Evolutionary conservation across 2,888 invertebrate species (phyloP).

Genomic region (Epirrhoe alternata): DNA sequence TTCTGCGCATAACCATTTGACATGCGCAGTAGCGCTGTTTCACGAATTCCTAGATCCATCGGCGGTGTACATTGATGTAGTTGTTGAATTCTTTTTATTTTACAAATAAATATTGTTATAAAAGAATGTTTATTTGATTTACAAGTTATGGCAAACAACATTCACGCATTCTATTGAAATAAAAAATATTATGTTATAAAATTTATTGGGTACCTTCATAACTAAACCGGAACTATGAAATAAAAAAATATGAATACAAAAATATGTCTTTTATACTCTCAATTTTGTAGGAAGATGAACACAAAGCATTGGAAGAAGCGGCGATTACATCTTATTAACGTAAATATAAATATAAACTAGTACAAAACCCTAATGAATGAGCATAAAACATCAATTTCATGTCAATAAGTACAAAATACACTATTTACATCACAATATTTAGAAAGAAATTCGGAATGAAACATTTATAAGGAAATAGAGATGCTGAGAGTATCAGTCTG

Average conservation of each 20-base stretch:
- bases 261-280: slow-evolving; percentile 73
- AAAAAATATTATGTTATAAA: slow-evolving; percentile 66
- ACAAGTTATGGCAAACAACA: slow-evolving; percentile 14
- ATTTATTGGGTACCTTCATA: slow-evolving; percentile 73
- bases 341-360: slow-evolving; percentile 39
- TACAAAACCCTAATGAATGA: slow-evolving; percentile 44
- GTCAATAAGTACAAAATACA: slow-evolving; percentile 77
- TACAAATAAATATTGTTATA: slow-evolving; percentile 61
- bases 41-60: too few species aligned
- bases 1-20: too few species aligned
- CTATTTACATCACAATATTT: slow-evolving; percentile 72
- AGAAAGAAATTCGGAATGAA: slow-evolving; percentile 65
- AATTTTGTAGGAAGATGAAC: slow-evolving; percentile 37
- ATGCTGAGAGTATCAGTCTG: slow-evolving; percentile 52
- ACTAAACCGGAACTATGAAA: slow-evolving; percentile 61
- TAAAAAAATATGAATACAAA: slow-evolving; percentile 73
- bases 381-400: slow-evolving; percentile 42
- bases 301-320: slow-evolving; percentile 43
- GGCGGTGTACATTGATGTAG: slow-evolving; percentile 41
- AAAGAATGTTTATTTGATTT: slow-evolving; percentile 36
- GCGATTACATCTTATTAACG: slow-evolving; percentile 42
- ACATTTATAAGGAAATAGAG: slow-evolving; percentile 46
- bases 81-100: slow-evolving; percentile 63
- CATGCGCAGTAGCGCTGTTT: too few species aligned
- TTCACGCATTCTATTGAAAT: slow-evolving; percentile 40